Percentiles rank a stretch among this genome's conserved stretches.
These are phyloP conservation scores for Stenchaetothrips biformis DNA, from an alignment of 2,888 invertebrate species.

Conservation along the genomic window DNA sequence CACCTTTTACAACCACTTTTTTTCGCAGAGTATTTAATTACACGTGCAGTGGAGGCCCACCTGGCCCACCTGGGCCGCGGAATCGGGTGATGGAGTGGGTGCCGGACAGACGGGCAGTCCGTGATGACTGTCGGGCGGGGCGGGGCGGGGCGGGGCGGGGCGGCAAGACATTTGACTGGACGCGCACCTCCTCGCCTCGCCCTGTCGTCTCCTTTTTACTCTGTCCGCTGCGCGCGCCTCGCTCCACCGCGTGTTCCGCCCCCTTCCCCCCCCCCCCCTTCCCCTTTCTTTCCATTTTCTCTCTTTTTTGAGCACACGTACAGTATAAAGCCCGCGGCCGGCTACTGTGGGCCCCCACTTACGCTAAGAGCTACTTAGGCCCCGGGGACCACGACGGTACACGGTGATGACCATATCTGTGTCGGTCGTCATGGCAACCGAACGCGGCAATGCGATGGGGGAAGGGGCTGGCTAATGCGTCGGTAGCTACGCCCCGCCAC, in stretches of 20 bases:
- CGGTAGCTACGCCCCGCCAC: too few species aligned
- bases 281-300: not conserved
- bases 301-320: not conserved
- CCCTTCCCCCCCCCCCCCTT: not conserved
- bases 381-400: not conserved
- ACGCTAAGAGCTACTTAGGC: slow-evolving; percentile 22
- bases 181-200: too few species aligned
- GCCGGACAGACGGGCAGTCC: too few species aligned
- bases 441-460: not conserved
- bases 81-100: too few species aligned
- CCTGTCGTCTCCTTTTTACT: too few species aligned
- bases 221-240: too few species aligned
- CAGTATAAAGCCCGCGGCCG: not conserved
- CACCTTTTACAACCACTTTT: too few species aligned
- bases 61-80: too few species aligned
- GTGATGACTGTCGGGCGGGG: not conserved
- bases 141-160: slow-evolving; percentile 9
- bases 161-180: not conserved
- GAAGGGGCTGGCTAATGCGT: too few species aligned
- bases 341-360: slow-evolving; percentile 19
- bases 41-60: too few species aligned
- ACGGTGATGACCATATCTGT: slow-evolving; percentile 16
- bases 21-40: too few species aligned
- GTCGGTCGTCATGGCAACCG: not conserved
- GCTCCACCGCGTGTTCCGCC: too few species aligned